Base-by-base conservation (phyloP, 2,113 vertebrate genomes). In the Myodes glareolus region DNA sequence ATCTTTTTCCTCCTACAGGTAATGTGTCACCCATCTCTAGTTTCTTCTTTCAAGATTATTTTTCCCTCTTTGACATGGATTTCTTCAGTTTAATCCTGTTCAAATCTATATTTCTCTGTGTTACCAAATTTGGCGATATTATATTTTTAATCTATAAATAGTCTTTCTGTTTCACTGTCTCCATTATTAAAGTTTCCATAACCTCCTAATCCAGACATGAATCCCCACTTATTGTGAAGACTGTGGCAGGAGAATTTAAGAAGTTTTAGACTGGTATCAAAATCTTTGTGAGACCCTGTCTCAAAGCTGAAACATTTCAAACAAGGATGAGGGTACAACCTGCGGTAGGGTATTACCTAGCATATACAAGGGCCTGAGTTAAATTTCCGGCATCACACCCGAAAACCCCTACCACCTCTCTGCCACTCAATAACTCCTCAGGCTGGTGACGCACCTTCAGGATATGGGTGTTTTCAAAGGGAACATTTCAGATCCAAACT, bases 21-120 rank as follows among this genome's bases (percentile, higher is more conserved):
- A 65, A 95, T 84, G 31, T 78, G 33, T 78, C 91, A 85, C 55
- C 84, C 90, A 72, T 92, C 84, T 96, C 36, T 92, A 33, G 21
- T 36, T 89, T 84, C 58, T 89, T 84, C 58, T 96, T 93, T 81
- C 21, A 76, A 42, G 50, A 86, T 36, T 5, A 70, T 72, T 70
- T 90, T 58, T 55, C 52, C 89, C 36, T 65, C 68, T 84, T 76
- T 85, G 45, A 45, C 47, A 77, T 31, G 14, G 13, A n/a, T 92
- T 94, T 84, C 68, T 94, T 77, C 73, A 13, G 10, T 42, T 76
- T 82, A 52, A 75, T 65, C n/a, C 21, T 75, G 19, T 75, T 47
- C 55, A 29, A 33, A 70, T 72, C 73, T 75, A 36, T 19, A 81
- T 13, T 81, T 86, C 63, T 61, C 10, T 42, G 23, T 70, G 47